Evolutionary conservation across 1,140 invertebrate species (phyloP).

Genomic region (Platyura marginata): DNA sequence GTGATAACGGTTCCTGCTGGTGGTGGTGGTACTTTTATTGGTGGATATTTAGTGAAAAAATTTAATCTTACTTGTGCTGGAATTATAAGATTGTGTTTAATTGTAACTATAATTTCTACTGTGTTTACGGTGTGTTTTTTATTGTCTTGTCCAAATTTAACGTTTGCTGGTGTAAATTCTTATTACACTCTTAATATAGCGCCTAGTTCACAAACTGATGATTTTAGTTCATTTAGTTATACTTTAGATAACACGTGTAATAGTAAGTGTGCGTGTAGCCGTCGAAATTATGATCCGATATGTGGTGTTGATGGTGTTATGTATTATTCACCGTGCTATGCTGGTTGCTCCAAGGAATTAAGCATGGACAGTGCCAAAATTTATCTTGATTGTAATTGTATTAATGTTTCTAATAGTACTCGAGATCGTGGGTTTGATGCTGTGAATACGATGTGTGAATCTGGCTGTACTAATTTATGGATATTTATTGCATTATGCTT

Average conservation of each 20-base stretch:
- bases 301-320: slow-evolving; percentile 63
- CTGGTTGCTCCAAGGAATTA: slow-evolving; percentile 42
- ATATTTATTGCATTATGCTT: slow-evolving; percentile 48
- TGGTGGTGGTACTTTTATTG: slow-evolving; percentile 58
- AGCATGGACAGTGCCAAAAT: slow-evolving; percentile 20
- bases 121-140: slow-evolving; percentile 44
- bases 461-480: slow-evolving; percentile 40
- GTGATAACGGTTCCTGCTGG: slow-evolving; percentile 52
- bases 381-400: slow-evolving; percentile 36
- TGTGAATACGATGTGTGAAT: slow-evolving; percentile 40
- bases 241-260: slow-evolving; percentile 35
- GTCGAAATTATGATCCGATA: slow-evolving; percentile 32
- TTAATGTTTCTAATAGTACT: slow-evolving; percentile 12
- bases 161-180: slow-evolving; percentile 38
- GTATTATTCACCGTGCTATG: slow-evolving; percentile 71
- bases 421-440: slow-evolving; percentile 27
- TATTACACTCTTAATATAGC: neutral
- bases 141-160: slow-evolving; percentile 50
- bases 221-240: neutral
- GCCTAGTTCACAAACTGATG: slow-evolving; percentile 4
- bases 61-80: slow-evolving; percentile 48
- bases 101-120: slow-evolving; percentile 35
- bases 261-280: slow-evolving; percentile 36
- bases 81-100: slow-evolving; percentile 56
- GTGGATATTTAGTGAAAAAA: slow-evolving; percentile 60